These are phyloP conservation scores for Palythoa caribaeorum DNA, from an alignment of 92 coral and sea anemone genomes.

Conservation along the genomic window DNA sequence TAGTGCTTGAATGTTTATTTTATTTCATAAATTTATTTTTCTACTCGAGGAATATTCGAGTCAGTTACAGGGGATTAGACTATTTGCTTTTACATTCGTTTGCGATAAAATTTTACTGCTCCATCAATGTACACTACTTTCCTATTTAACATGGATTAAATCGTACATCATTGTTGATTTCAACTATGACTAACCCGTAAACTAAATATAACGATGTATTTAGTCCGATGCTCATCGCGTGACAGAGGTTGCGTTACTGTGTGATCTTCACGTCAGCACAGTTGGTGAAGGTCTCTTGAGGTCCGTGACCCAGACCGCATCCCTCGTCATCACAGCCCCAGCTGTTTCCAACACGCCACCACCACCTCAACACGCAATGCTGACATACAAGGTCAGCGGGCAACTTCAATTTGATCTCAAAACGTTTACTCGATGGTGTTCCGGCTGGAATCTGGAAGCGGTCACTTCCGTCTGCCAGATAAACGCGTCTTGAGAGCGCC, in stretches of 20 bases:
- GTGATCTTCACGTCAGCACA: conserved; percentile 73
- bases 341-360: conserved; percentile 34
- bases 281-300: conserved; percentile 78
- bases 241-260: background rate
- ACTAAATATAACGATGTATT: no score
- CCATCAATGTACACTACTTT: no score
- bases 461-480: conserved; percentile 28
- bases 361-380: conserved; percentile 34
- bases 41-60: no score
- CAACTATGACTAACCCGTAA: no score
- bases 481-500: conserved; percentile 45
- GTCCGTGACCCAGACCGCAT: conserved; percentile 31
- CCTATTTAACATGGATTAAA: no score
- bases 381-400: conserved; percentile 25
- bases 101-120: no score
- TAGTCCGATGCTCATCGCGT: background rate
- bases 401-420: conserved; percentile 52
- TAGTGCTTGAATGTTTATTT: no score
- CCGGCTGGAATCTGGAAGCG: conserved; percentile 38
- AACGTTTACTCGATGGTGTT: conserved; percentile 17
- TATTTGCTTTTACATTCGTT: no score
- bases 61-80: no score
- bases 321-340: conserved; percentile 51
- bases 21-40: no score
- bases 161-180: no score